phyloP scores from a whole-genome alignment of 1,140 invertebrate species.

The Saccostrea cuccullata region DNA sequence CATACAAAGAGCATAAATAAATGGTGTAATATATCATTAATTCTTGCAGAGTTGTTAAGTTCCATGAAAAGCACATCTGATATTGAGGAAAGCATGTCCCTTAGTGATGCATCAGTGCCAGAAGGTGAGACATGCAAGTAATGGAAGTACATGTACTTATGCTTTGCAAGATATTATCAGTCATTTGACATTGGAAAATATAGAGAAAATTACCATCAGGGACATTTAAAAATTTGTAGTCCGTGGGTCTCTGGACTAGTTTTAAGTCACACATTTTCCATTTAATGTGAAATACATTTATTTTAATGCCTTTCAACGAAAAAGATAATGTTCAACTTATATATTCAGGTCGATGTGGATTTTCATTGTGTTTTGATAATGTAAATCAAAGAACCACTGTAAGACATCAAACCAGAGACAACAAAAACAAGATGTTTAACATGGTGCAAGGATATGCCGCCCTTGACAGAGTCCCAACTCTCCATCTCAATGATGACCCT shows the following conservation, averaged over 20 bases:
- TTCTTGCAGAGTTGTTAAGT: too few relatives aligned
- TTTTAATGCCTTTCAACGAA: too few relatives aligned
- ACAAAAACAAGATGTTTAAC: conserved; percentile 25
- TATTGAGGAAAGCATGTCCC: too few relatives aligned
- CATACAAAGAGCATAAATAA: too few relatives aligned
- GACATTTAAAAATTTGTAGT: background rate
- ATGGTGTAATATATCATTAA: too few relatives aligned
- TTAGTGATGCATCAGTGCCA: too few relatives aligned
- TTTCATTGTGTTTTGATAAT: conserved; percentile 31
- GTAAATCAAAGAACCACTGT: conserved; percentile 38
- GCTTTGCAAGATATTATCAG: background rate
- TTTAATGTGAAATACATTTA: background rate
- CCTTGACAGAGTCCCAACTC: conserved; percentile 1
- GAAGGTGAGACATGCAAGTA: background rate
- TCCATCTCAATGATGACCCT: background rate
- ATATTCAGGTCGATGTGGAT: background rate
- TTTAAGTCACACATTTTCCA: background rate
- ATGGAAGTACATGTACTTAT: background rate
- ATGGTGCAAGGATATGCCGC: conserved; percentile 43
- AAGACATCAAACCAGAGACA: background rate
- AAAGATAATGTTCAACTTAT: background rate
- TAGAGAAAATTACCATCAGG: background rate
- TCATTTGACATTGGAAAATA: background rate
- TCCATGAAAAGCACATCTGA: too few relatives aligned
- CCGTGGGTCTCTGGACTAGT: too few relatives aligned